Conservation (phyloP, 2,113 vertebrate species). For the Forbesichthys papilliferus region DNA sequence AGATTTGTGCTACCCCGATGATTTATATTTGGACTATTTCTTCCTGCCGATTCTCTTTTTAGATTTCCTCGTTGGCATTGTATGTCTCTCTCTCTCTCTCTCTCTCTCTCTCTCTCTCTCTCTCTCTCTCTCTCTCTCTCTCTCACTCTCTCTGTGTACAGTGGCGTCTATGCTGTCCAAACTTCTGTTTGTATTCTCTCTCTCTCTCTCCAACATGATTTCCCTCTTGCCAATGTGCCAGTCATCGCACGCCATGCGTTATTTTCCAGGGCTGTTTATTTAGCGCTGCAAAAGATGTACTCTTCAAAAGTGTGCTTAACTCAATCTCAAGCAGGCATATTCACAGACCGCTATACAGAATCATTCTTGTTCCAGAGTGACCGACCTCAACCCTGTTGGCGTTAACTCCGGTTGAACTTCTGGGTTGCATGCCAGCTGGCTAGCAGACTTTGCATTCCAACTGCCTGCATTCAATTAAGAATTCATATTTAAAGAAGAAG, state of each 20-base stretch:
- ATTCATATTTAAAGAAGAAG: conserved; percentile 36
- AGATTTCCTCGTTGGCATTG: conserved; percentile 17
- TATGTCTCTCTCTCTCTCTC: not conserved
- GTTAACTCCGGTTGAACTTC: not conserved
- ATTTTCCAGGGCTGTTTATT: not conserved
- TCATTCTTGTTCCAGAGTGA: not conserved
- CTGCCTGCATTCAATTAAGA: conserved; percentile 38
- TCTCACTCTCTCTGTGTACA: conserved; percentile 2
- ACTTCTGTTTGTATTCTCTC: not conserved
- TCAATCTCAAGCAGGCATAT: conserved; percentile 7
- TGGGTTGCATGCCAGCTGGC: not conserved
- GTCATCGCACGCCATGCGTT: conserved; percentile 3
- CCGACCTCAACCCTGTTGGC: not conserved
- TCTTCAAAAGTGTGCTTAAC: not conserved
- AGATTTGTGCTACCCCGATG: conserved; percentile 45
- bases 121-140: conserved; percentile 9
- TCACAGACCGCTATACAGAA: not conserved
- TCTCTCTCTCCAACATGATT: not conserved
- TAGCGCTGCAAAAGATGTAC: not conserved
- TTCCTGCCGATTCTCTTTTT: conserved; percentile 45
- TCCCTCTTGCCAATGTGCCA: not conserved
- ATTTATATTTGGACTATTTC: conserved; percentile 62
- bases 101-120: not conserved
- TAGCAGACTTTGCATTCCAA: conserved; percentile 10
- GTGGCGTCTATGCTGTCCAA: not conserved